Conservation (phyloP, 2,797 vertebrate genomes). For the Chrysocyon brachyurus region DNA sequence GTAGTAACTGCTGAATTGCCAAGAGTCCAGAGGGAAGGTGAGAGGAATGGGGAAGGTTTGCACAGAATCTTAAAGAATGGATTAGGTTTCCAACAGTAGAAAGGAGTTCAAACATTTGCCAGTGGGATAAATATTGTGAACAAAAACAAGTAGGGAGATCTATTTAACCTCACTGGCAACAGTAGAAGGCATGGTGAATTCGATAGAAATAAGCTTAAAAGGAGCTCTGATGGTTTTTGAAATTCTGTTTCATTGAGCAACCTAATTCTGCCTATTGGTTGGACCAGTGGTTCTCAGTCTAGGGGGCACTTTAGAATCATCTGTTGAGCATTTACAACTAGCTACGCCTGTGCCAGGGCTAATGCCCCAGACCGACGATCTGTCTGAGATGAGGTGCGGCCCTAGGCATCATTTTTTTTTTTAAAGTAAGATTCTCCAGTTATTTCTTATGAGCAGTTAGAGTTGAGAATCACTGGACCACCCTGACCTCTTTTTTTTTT, state of each 20-base stretch:
- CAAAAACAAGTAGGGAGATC: background rate
- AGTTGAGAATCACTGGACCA: background rate
- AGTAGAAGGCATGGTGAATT: background rate
- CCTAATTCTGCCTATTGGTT: background rate
- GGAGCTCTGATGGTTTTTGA: background rate
- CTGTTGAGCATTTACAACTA: background rate
- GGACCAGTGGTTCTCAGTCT: background rate
- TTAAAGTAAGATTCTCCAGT: background rate
- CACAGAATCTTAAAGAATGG: background rate
- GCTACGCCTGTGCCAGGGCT: background rate
- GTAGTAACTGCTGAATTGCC: background rate
- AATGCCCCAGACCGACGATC: background rate
- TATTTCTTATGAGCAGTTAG: background rate
- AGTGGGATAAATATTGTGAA: background rate
- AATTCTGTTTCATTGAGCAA: background rate
- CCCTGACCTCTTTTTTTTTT: background rate
- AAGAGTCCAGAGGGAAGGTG: background rate
- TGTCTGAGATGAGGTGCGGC: background rate
- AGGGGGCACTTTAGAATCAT: background rate
- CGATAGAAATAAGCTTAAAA: background rate
- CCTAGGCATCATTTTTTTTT: background rate
- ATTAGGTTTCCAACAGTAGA: background rate
- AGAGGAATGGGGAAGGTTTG: background rate
- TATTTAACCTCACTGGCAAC: background rate
- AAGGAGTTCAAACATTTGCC: background rate